Evolutionary conservation across 2,797 vertebrate species (phyloP), one percentile per base, ranked within the genome.

Genomic region (Cercopithecus hamlyni): DNA sequence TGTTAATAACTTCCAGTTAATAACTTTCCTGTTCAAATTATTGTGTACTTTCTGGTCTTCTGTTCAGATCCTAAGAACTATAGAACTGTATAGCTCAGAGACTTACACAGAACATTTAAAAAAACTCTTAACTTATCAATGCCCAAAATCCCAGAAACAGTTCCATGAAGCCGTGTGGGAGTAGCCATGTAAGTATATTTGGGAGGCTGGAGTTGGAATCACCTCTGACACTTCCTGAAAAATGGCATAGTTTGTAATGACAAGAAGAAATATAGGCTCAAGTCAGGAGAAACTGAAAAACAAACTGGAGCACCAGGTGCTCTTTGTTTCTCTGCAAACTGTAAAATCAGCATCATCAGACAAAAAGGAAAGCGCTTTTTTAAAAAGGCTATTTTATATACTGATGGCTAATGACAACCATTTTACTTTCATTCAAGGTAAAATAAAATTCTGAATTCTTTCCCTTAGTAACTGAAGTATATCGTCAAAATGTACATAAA

Each of bases 21-120:
- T 64, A 95, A 91, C 43, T 61, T 64, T 36, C 45, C 64, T 61
- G 30, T 92, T 95, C 55, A 87, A 80, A 95, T 79, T 70, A 87
- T 73, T 75, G 48, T 36, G 52, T 72, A 52, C 75, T 64, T 80
- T 91, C 50, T 52, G 61, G 73, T 79, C 61, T 73, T 43, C n/a
- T 91, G 22, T 61, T 43, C 50, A 45, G 64, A 81, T n/a, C 50
- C 15, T 80, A 52, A 80, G 48, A 48, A 67, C 26, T 55, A 70
- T 3, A 79, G 50, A 94, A 79, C 30, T 70, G 2, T 67, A 43
- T 26, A 90, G 50, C 87, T 86, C 58, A 27, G 39, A 85, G 48
- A 79, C 45, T 64, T 36, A 26, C n/a, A 95, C 3, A 61, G 41
- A 88, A 33, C 20, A 72, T 86, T 52, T 33, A 88, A 72, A 79